Base-by-base conservation (phyloP, 2,888 invertebrate species). In the Platycnemis pennipes region DNA sequence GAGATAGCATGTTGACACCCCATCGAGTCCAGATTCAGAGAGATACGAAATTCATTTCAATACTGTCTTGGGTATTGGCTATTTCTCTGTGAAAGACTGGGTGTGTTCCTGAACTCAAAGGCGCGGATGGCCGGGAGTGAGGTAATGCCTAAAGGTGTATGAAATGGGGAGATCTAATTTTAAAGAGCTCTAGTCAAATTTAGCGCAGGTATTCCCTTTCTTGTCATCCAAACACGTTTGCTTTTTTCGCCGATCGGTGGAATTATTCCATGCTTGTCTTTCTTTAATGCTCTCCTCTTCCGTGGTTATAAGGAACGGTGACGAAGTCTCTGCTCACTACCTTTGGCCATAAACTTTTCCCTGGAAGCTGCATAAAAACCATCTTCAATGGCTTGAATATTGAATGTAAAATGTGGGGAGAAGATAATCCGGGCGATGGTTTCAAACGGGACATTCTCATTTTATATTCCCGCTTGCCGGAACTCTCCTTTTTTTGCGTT, bases 401-500 rank as follows among this genome's bases (percentile, higher is more conserved):
- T 77, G 77, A 77, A 77, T 77, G 37, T 77, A 2, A 77, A 63
- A 77, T 77, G 77, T 37, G 77, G 37, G 77, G 37, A 37, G 77
- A 37, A 77, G 77, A 77, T 77, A 77, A 37, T 77, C 31, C 77
- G 37, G 37, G 77, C 77, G 77, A 77, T 77, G 13, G 77, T 77
- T 31, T 37, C 31, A 37, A 77, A 77, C 77, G 31, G 77, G 77
- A 37, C 77, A 77, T 8, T 77, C 77, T 77, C 77, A 77, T 77
- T 77, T 77, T 37, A 16, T 77, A 77, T 77, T 77, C 77, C 37
- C 37, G 77, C 37, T 77, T 77, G 77, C 77, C 77, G 37, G 77
- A 77, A 77, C 77, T 77, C 77, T 26, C 63, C 63, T 63, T 63
- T 77, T 69, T 37, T 77, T 77, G 77, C n/a, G 16, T 37, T 77